Evolutionary conservation across 2,888 invertebrate genomes (phyloP).

Genomic region (Stegophylla sp.): DNA sequence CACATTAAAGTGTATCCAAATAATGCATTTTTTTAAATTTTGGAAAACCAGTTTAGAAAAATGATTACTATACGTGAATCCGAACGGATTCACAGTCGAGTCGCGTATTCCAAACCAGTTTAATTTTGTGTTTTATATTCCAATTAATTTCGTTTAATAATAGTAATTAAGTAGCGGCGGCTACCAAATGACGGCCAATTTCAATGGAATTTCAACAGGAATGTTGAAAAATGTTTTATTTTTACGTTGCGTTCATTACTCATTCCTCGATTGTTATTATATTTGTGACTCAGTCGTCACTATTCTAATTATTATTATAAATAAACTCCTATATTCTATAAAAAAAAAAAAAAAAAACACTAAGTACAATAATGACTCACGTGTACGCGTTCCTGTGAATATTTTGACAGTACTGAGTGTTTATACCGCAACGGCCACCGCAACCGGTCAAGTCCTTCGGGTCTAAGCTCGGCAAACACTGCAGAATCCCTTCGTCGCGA

Average conservation of each 20-base stretch:
- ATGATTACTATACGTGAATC: slow-evolving; percentile 29
- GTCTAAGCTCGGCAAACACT: slow-evolving; percentile 69
- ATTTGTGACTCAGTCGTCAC: not conserved
- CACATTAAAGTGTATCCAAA: not conserved
- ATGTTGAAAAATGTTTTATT: slow-evolving; percentile 6
- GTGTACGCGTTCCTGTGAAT: slow-evolving; percentile 66
- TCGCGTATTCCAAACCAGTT: slow-evolving; percentile 28
- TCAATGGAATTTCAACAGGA: slow-evolving; percentile 21
- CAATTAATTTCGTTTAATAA: slow-evolving; percentile 46
- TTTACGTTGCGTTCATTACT: not conserved
- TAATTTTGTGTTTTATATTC: slow-evolving; percentile 53
- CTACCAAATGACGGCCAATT: slow-evolving; percentile 30
- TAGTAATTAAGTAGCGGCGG: slow-evolving; percentile 29
- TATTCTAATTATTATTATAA: no score
- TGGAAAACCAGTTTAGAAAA: slow-evolving; percentile 45
- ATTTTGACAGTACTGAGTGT: slow-evolving; percentile 72
- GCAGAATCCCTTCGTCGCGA: slow-evolving; percentile 70
- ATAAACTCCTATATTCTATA: not conserved
- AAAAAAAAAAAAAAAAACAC: no score
- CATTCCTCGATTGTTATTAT: not conserved
- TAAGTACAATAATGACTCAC: slow-evolving; percentile 56
- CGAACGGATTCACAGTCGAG: slow-evolving; percentile 21
- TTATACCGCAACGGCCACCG: slow-evolving; percentile 72
- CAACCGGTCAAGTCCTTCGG: slow-evolving; percentile 72
- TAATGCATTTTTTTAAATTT: slow-evolving; percentile 17